These are phyloP conservation scores for Phrynocephalus forsythii DNA, from an alignment of 2,797 vertebrate species.

Conservation along the genomic window DNA sequence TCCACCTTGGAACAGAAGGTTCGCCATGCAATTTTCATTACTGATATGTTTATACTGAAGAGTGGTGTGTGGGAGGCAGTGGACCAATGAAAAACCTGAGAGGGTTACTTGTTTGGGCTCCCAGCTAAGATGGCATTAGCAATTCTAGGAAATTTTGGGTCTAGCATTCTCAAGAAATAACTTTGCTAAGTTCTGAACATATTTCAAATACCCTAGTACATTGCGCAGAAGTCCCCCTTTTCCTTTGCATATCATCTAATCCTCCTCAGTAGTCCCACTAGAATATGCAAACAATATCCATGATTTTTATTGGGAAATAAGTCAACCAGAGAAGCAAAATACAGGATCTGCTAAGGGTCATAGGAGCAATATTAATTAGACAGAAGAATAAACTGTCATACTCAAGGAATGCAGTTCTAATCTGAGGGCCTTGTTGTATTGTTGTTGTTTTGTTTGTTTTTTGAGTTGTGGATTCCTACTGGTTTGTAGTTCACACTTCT, in stretches of 20 bases:
- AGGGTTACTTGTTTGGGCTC: not conserved
- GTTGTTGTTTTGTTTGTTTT: not conserved
- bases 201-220: not conserved
- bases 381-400: slow-evolving; percentile 43
- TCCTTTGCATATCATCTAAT: not conserved
- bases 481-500: not conserved
- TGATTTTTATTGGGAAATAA: not conserved
- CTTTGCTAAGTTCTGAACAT: not conserved
- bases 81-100: not conserved
- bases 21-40: slow-evolving; percentile 44
- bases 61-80: not conserved
- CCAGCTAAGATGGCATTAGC: no score
- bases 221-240: not conserved
- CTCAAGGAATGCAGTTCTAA: not conserved
- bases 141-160: not conserved
- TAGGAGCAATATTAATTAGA: slow-evolving; percentile 30
- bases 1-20: slow-evolving; percentile 43
- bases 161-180: not conserved
- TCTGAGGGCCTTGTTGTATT: not conserved
- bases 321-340: not conserved
- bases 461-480: not conserved
- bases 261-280: not conserved
- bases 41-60: slow-evolving; percentile 31
- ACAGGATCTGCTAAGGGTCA: slow-evolving; percentile 39
- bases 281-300: not conserved